These are phyloP conservation scores for Gallinago jamesoni DNA, from an alignment of 2,113 vertebrate genomes.

Conservation along the genomic window DNA sequence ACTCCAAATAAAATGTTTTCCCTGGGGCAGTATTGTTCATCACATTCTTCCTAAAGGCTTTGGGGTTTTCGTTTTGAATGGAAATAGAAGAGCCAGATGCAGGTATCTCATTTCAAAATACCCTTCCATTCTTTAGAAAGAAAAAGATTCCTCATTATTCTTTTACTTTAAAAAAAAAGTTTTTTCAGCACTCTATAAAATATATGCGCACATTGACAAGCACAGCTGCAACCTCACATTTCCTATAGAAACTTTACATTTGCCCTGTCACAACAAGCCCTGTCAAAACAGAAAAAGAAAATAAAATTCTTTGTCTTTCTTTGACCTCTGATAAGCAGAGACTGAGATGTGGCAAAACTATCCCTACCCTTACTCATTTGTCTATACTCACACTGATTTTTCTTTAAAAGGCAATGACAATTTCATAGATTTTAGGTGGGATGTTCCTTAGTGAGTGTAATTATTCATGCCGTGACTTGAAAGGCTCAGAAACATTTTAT, in stretches of 20 bases:
- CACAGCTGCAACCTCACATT: not conserved
- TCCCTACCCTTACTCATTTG: not conserved
- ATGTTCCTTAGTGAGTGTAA: not conserved
- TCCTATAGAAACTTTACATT: not conserved
- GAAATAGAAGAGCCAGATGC: slow-evolving; percentile 12
- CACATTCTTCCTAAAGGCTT: slow-evolving; percentile 29
- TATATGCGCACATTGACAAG: not conserved
- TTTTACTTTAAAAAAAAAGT: not conserved
- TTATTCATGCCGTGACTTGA: not conserved
- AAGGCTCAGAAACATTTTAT: not conserved
- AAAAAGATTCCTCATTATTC: not conserved
- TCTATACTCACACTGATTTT: not conserved
- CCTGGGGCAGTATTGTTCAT: not conserved
- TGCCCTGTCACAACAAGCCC: not conserved
- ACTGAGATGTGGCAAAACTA: not conserved
- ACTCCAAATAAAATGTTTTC: slow-evolving; percentile 11
- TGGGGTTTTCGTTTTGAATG: not conserved
- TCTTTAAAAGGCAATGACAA: not conserved
- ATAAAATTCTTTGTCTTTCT: not conserved
- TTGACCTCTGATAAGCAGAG: not conserved
- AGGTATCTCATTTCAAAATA: slow-evolving; percentile 38
- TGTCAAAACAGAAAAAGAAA: not conserved
- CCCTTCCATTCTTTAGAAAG: not conserved
- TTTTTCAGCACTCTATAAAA: not conserved
- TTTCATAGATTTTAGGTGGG: not conserved